Evolutionary conservation across 2,888 invertebrate species (phyloP).

Genomic region (Pristionchus arcanus): DNA sequence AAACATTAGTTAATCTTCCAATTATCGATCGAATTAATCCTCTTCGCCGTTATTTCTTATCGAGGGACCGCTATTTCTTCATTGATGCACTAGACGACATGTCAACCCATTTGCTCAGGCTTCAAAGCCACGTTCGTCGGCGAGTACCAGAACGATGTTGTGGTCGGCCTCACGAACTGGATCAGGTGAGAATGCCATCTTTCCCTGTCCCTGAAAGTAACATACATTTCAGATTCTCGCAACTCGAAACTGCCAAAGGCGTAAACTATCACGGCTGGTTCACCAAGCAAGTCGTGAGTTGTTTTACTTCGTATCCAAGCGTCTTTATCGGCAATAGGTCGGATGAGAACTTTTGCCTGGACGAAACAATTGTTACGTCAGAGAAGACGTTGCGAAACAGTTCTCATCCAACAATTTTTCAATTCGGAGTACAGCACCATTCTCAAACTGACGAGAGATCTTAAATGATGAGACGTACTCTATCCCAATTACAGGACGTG

Average conservation of each 20-base stretch:
- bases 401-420: too few species aligned
- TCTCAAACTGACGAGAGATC: too few species aligned
- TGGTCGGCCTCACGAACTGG: slow-evolving; percentile 71
- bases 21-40: background rate
- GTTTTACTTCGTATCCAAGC: background rate
- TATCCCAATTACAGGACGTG: slow-evolving; percentile 28
- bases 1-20: background rate
- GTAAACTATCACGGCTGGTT: slow-evolving; percentile 75
- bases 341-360: too few species aligned
- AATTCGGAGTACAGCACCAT: too few species aligned
- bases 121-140: slow-evolving; percentile 72
- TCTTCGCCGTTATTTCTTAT: too few species aligned
- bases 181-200: slow-evolving; percentile 42
- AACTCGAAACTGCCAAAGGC: slow-evolving; percentile 60
- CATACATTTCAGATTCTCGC: slow-evolving; percentile 60
- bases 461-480: too few species aligned
- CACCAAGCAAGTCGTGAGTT: slow-evolving; percentile 64
- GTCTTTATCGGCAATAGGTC: too few species aligned
- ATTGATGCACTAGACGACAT: too few species aligned
- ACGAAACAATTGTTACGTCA: too few species aligned
- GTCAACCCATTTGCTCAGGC: slow-evolving; percentile 56
- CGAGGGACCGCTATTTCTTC: too few species aligned
- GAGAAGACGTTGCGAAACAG: too few species aligned
- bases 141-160: slow-evolving; percentile 59
- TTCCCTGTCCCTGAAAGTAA: background rate